These are phyloP conservation scores for Lasioglossum baleicum DNA, from an alignment of 1,140 invertebrate genomes.

Conservation along the genomic window DNA sequence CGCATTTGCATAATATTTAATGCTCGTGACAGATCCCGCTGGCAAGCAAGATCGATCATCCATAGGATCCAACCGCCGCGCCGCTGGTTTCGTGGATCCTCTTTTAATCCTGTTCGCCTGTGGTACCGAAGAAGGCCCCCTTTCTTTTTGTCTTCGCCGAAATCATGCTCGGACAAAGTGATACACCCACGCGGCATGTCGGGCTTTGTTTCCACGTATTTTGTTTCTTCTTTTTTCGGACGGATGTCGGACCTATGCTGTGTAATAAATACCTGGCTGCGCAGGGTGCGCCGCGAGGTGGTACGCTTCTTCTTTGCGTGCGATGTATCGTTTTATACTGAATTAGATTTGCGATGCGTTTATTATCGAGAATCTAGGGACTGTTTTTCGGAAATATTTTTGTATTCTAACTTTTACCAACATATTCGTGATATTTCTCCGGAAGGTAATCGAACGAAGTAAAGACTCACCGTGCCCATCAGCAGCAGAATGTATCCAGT, in stretches of 20 bases:
- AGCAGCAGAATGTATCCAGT: slow-evolving; percentile 88
- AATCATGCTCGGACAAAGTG: slow-evolving; percentile 40
- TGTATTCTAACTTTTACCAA: no score
- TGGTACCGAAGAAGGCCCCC: background rate
- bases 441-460: background rate
- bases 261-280: slow-evolving; percentile 14
- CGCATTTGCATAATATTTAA: slow-evolving; percentile 58
- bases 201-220: background rate
- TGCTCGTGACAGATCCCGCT: slow-evolving; percentile 40
- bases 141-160: slow-evolving; percentile 6
- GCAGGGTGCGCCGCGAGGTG: background rate
- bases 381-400: no score
- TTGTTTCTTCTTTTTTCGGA: background rate
- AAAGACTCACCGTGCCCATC: slow-evolving; percentile 86
- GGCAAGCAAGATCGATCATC: slow-evolving; percentile 51
- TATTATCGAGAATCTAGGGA: no score
- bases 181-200: slow-evolving; percentile 35
- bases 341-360: no score
- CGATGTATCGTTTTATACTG: no score
- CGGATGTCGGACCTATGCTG: slow-evolving; percentile 2
- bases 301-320: no score
- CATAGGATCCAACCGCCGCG: slow-evolving; percentile 13
- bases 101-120: slow-evolving; percentile 4
- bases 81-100: slow-evolving; percentile 35
- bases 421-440: no score